A percentile compares a stretch with the other conserved stretches of the same genome.
Conservation (phyloP, 1,140 invertebrate genomes). For the Pissodes strobi region DNA sequence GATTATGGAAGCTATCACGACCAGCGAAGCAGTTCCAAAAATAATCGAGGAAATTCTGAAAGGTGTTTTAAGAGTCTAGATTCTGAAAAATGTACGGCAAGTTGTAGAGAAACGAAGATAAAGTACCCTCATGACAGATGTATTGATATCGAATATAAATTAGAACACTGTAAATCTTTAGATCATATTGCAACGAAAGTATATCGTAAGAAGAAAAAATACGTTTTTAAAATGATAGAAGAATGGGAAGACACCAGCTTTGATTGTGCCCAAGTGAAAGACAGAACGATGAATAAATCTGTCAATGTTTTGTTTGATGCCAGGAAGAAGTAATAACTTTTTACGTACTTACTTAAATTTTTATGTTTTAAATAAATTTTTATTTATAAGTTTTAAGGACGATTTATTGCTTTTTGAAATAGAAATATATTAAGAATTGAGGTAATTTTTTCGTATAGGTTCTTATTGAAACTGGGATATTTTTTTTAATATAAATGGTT, state of each 20-base stretch:
- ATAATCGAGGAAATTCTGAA: slow-evolving; percentile 9
- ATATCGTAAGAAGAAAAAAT: background rate
- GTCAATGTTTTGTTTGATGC: slow-evolving; percentile 6
- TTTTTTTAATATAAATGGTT: too few species aligned
- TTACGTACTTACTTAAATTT: too few species aligned
- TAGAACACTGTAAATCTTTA: background rate
- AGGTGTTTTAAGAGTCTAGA: background rate
- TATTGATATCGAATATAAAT: background rate
- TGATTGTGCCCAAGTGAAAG: too few species aligned
- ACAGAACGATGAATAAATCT: background rate
- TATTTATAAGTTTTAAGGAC: too few species aligned
- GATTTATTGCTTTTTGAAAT: too few species aligned
- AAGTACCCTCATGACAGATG: background rate
- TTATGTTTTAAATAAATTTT: too few species aligned
- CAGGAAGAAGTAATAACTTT: too few species aligned
- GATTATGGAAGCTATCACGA: slow-evolving; percentile 1
- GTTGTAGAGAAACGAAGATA: background rate
- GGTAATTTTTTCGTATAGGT: too few species aligned
- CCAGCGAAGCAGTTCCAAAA: slow-evolving; percentile 13
- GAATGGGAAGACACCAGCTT: background rate
- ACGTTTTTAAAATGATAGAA: slow-evolving; percentile 5
- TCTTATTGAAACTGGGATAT: too few species aligned
- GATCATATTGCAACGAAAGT: background rate
- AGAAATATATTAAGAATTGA: too few species aligned
- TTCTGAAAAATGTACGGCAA: background rate